Percentiles rank a stretch among this genome's conserved stretches.
These are phyloP conservation scores for Drosophila meridiana DNA, from an alignment of 2,888 invertebrate genomes.

Conservation along the genomic window DNA sequence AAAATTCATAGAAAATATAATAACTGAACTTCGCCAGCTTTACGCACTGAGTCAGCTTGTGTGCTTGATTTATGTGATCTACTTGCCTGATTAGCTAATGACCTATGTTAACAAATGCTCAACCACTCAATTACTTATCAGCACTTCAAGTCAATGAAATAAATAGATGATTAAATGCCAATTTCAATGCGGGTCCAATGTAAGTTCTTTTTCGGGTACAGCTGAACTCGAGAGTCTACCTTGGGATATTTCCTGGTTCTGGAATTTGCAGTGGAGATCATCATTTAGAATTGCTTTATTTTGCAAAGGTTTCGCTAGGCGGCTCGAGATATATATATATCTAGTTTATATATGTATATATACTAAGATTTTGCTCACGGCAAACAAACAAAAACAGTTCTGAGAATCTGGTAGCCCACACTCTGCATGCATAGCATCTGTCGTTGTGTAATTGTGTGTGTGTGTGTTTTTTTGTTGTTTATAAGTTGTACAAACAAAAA, in stretches of 20 bases:
- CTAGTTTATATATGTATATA: not conserved
- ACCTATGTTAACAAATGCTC: conserved; percentile 46
- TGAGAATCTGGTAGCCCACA: conserved; percentile 37
- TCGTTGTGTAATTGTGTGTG: conserved; percentile 21
- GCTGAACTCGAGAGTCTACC: not conserved
- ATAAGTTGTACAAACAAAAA: conserved; percentile 50
- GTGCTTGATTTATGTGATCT: conserved; percentile 1
- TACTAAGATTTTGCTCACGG: not conserved
- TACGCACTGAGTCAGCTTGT: not conserved
- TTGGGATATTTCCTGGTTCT: not conserved
- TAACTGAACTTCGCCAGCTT: not conserved
- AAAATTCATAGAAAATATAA: not conserved
- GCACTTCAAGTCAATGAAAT: conserved; percentile 15
- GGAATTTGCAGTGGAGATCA: not conserved
- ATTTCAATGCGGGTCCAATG: not conserved
- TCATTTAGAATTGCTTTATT: conserved; percentile 10
- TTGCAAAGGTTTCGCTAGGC: not conserved
- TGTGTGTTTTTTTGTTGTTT: conserved; percentile 45
- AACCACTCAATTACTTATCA: conserved; percentile 20
- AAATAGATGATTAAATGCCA: not conserved
- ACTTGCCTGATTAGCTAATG: conserved; percentile 26
- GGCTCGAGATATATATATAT: conserved; percentile 1
- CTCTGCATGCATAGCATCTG: conserved; percentile 29
- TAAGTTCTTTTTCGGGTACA: not conserved
- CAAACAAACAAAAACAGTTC: conserved; percentile 49